Percentiles rank a stretch among this genome's conserved stretches.
Conservation (phyloP, 2,888 invertebrate species). For the Tineola bisselliella region DNA sequence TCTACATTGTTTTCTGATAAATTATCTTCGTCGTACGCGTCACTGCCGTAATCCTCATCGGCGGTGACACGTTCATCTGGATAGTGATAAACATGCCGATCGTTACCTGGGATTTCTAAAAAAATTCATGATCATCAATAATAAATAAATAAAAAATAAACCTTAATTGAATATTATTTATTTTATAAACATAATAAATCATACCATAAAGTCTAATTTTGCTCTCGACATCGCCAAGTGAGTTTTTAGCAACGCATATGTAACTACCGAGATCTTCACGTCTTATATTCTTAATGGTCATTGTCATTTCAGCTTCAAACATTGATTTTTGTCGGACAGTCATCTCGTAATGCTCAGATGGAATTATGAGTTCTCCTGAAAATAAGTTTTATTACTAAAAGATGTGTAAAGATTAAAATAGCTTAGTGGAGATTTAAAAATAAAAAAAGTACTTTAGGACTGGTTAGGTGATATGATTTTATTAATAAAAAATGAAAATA, state of each 20-base stretch:
- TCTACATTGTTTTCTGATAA: slow-evolving; percentile 33
- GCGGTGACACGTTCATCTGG: slow-evolving; percentile 46
- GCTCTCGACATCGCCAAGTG: slow-evolving; percentile 88
- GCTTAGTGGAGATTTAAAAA: too few relatives aligned
- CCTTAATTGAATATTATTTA: not conserved
- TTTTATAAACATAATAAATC: not conserved
- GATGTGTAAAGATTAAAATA: not conserved
- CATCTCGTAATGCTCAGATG: slow-evolving; percentile 84
- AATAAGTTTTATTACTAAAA: slow-evolving; percentile 16
- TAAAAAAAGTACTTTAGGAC: too few relatives aligned
- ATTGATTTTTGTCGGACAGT: slow-evolving; percentile 76
- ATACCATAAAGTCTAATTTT: slow-evolving; percentile 89
- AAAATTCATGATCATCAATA: too few relatives aligned
- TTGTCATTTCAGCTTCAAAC: slow-evolving; percentile 86
- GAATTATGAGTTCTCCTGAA: slow-evolving; percentile 84
- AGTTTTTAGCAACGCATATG: slow-evolving; percentile 87
- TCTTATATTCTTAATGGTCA: slow-evolving; percentile 82
- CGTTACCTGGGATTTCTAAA: slow-evolving; percentile 62
- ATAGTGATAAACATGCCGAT: slow-evolving; percentile 53
- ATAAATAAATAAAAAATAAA: too few relatives aligned
- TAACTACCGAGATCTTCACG: slow-evolving; percentile 85
- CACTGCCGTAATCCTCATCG: slow-evolving; percentile 55
- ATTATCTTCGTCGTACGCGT: slow-evolving; percentile 42
- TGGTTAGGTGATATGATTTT: too few relatives aligned
- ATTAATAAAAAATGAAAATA: too few relatives aligned